Percentiles rank a stretch among this genome's conserved stretches.
phyloP scores from a whole-genome alignment of 1,140 invertebrate species.

The Luehdorfia chinensis region DNA sequence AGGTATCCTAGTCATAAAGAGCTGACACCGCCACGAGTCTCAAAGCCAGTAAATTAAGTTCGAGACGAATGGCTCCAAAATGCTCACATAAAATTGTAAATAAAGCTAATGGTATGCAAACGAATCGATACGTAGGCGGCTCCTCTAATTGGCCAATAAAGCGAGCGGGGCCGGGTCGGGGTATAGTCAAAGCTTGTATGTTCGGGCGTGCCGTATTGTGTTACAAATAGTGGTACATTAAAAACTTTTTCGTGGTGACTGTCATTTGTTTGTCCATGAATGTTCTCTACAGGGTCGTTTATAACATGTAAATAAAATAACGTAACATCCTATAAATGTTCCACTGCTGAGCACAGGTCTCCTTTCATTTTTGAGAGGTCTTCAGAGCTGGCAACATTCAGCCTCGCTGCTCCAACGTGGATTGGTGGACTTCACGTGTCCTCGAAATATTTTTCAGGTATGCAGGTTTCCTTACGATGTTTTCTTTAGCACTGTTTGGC shows the following conservation, averaged over 20 bases:
- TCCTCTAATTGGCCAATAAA: constrained; percentile 60
- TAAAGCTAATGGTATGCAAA: constrained; percentile 48
- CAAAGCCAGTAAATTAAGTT: constrained; percentile 32
- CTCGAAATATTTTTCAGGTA: no score
- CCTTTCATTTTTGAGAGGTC: no score
- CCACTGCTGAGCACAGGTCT: no score
- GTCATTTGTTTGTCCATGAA: not conserved
- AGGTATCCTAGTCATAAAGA: constrained; percentile 24
- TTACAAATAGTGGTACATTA: constrained; percentile 16
- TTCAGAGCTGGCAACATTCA: no score
- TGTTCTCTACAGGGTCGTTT: not conserved
- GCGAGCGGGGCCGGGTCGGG: constrained; percentile 24
- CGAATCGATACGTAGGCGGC: constrained; percentile 49
- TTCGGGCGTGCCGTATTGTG: constrained; percentile 1
- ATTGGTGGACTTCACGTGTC: no score
- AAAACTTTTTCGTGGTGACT: not conserved
- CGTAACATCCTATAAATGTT: no score
- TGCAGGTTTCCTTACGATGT: no score
- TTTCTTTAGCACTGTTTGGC: no score
- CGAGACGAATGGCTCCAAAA: constrained; percentile 26
- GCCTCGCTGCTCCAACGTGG: no score
- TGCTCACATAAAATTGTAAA: constrained; percentile 41
- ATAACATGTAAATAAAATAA: no score
- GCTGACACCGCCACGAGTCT: constrained; percentile 15
- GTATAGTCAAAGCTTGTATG: no score